A percentile compares a stretch with the other conserved stretches of the same genome.
Conservation (phyloP, 2,113 vertebrate genomes). For the Myodes glareolus region DNA sequence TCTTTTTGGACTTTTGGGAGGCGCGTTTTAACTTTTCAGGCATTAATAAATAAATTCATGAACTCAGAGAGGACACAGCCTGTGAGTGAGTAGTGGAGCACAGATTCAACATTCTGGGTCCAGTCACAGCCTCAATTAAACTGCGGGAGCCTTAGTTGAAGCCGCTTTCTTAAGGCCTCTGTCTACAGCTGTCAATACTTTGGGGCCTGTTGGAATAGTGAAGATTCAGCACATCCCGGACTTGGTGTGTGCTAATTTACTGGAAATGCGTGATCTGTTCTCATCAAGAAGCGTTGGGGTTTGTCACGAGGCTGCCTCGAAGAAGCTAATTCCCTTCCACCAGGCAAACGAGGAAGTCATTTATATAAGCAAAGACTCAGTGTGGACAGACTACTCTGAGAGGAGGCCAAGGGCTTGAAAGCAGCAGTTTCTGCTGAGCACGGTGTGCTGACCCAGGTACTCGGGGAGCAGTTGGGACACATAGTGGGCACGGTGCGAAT, state of each 20-base stretch:
- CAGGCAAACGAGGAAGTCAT: conserved; percentile 56
- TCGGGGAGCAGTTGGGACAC: neutral
- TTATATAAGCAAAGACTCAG: conserved; percentile 73
- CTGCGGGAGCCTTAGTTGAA: conserved; percentile 8
- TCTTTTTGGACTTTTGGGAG: conserved; percentile 65
- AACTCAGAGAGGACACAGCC: conserved; percentile 49
- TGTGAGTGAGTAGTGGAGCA: conserved; percentile 51
- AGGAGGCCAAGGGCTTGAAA: conserved; percentile 10
- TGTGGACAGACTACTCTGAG: conserved; percentile 49
- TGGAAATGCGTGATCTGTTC: conserved; percentile 38
- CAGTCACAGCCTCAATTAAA: conserved; percentile 65
- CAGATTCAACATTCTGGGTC: conserved; percentile 60
- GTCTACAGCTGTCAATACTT: conserved; percentile 73
- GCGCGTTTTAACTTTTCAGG: conserved; percentile 71
- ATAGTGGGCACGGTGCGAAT: neutral
- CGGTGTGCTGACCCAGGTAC: neutral
- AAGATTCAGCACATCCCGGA: conserved; percentile 71
- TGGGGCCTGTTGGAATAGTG: conserved; percentile 34
- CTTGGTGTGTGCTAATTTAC: conserved; percentile 69
- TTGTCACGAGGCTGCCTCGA: conserved; percentile 72
- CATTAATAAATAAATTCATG: conserved; percentile 78
- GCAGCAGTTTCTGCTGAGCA: neutral
- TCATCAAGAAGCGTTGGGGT: conserved; percentile 70
- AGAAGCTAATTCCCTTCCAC: conserved; percentile 63
- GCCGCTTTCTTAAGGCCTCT: conserved; percentile 61